Percentiles rank a stretch among this genome's conserved stretches.
These are phyloP conservation scores for Homarus americanus DNA, from an alignment of 1,140 invertebrate genomes.

Conservation along the genomic window DNA sequence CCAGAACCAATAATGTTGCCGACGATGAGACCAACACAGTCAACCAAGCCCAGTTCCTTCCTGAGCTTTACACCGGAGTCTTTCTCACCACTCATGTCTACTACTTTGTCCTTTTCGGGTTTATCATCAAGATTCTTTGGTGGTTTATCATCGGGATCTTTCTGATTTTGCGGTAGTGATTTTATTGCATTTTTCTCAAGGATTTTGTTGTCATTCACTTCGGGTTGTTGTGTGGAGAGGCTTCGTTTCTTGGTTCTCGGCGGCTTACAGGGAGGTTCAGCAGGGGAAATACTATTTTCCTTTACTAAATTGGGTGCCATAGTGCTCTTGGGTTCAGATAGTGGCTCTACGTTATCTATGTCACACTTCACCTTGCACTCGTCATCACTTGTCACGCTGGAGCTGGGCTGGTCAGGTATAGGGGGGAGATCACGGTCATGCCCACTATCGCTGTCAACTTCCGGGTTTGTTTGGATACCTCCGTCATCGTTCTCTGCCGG, in stretches of 20 bases:
- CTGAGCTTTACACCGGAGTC: neutral
- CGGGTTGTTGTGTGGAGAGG: no score
- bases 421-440: no score
- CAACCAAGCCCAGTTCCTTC: slow-evolving; percentile 84
- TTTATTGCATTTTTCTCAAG: neutral
- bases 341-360: no score
- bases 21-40: slow-evolving; percentile 85
- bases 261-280: neutral
- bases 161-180: neutral
- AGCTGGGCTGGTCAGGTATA: no score
- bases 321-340: no score
- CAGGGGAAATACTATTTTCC: neutral
- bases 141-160: neutral
- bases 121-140: neutral
- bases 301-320: no score
- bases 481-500: neutral
- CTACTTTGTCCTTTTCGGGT: neutral
- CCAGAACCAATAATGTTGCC: slow-evolving; percentile 85
- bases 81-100: neutral
- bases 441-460: no score
- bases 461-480: no score
- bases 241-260: neutral
- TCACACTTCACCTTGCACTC: no score
- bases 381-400: no score
- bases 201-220: neutral